Evolutionary conservation across 2,113 vertebrate species (phyloP).

Genomic region (Tilapia sparmanii): DNA sequence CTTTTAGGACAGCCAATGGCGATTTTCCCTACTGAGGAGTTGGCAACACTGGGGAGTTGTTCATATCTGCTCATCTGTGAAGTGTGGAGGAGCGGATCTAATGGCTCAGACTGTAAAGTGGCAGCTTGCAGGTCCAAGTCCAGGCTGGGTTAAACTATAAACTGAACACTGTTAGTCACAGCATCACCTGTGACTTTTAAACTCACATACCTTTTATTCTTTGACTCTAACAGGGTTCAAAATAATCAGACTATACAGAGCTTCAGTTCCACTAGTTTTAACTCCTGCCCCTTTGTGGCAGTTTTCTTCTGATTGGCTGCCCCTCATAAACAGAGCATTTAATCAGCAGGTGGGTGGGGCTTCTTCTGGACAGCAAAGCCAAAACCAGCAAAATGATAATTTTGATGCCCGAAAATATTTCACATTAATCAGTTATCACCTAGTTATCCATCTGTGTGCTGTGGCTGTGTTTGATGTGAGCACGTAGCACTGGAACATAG

Average conservation of each 20-base stretch:
- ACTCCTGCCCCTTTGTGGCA: background rate
- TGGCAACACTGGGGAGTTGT: background rate
- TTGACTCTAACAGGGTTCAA: background rate
- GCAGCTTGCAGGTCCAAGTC: background rate
- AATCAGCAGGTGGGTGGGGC: background rate
- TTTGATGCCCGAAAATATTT: background rate
- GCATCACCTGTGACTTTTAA: background rate
- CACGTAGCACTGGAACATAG: background rate
- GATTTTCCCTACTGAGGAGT: too few species aligned
- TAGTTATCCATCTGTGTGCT: background rate
- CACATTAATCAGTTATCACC: background rate
- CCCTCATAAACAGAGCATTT: too few species aligned
- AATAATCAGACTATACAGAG: background rate
- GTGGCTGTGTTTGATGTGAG: background rate
- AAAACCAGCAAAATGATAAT: background rate
- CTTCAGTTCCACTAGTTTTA: background rate
- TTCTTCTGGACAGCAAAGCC: background rate
- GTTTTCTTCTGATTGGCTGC: background rate
- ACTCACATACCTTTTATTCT: accelerated
- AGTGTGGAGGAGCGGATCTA: background rate
- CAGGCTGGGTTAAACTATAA: background rate
- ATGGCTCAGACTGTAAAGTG: background rate
- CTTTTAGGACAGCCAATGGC: too few species aligned
- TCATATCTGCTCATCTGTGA: background rate
- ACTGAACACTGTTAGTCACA: background rate